Percentiles rank a stretch among this genome's conserved stretches.
phyloP scores from a whole-genome alignment of 92 coral and sea anemone species.

The Anthopleura xanthogrammica region DNA sequence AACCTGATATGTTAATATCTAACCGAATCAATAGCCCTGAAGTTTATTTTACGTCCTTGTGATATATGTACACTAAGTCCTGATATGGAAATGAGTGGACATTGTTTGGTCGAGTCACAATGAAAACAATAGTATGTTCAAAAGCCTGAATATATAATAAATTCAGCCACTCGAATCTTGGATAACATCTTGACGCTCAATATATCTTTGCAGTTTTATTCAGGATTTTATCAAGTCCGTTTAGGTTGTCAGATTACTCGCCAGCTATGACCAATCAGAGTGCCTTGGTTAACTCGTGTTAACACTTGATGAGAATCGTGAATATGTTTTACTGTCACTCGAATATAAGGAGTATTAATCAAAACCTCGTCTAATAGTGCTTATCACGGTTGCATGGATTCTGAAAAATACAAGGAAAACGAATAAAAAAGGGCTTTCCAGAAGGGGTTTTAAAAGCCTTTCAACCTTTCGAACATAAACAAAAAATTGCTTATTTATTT shows the following conservation, averaged over 20 bases:
- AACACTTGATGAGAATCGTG: neutral
- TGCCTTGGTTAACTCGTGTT: neutral
- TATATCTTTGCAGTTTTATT: neutral
- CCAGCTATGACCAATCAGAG: neutral
- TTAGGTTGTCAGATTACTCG: slow-evolving; percentile 6
- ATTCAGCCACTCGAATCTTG: neutral
- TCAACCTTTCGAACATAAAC: too few relatives aligned
- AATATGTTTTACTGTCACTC: neutral
- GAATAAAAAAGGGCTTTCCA: too few relatives aligned
- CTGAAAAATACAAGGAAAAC: too few relatives aligned
- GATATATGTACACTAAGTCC: neutral
- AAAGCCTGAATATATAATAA: neutral
- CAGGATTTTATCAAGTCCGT: neutral
- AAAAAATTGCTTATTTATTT: neutral
- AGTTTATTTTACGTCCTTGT: slow-evolving; percentile 8
- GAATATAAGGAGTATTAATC: neutral
- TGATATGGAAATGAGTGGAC: neutral
- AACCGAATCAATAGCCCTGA: neutral
- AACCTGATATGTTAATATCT: slow-evolving; percentile 11
- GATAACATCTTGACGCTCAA: neutral
- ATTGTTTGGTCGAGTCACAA: slow-evolving; percentile 2
- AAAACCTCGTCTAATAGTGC: too few relatives aligned
- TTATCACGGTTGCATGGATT: too few relatives aligned
- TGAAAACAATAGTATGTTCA: neutral
- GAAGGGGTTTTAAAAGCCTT: neutral